Conservation (phyloP, 2,113 vertebrate species). For the Pangasianodon gigas region DNA sequence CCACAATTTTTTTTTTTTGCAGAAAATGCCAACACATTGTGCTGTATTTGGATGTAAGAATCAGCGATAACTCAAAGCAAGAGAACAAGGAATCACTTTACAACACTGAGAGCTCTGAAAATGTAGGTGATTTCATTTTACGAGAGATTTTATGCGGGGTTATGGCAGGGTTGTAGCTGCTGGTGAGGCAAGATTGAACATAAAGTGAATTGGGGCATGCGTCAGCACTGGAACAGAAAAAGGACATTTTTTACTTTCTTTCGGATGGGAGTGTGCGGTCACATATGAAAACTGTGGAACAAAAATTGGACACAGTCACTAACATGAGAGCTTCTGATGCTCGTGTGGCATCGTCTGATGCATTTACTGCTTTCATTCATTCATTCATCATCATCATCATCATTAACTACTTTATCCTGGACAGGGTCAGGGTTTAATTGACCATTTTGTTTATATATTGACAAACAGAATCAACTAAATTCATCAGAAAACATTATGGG, state of each 20-base stretch:
- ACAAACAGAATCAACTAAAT: too few species aligned
- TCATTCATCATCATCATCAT: background rate
- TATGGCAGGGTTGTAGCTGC: background rate
- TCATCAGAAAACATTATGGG: background rate
- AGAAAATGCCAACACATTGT: too few species aligned
- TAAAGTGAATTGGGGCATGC: background rate
- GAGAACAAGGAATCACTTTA: too few species aligned
- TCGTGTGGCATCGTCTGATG: background rate
- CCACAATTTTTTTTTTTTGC: too few species aligned
- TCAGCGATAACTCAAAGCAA: background rate
- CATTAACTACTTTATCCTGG: background rate
- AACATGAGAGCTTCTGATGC: background rate
- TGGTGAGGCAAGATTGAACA: background rate
- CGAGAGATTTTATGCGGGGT: background rate
- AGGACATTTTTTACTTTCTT: background rate
- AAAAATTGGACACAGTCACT: background rate
- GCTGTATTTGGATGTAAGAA: background rate
- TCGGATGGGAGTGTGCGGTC: background rate
- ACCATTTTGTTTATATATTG: background rate
- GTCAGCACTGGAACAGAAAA: background rate
- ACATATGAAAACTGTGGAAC: background rate
- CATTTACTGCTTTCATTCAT: background rate
- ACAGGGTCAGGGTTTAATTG: background rate
- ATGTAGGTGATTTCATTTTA: background rate
- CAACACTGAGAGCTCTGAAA: too few species aligned